Conservation (phyloP, 2,888 invertebrate genomes). For the Itoplectis maculator region DNA sequence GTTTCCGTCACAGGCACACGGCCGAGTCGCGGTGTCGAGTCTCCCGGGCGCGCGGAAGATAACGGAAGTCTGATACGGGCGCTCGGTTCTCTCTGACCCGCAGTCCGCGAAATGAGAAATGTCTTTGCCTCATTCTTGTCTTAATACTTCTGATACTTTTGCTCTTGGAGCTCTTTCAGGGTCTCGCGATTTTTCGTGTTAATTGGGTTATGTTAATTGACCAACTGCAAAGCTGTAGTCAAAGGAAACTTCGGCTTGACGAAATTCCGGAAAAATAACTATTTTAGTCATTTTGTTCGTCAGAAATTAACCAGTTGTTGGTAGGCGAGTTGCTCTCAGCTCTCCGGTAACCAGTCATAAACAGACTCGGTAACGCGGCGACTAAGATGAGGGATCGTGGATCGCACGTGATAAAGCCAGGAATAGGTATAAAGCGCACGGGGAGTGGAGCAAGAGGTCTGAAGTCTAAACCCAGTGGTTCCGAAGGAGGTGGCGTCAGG, state of each 20-base stretch:
- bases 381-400: conserved; percentile 39
- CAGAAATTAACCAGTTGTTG: not conserved
- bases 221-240: not conserved
- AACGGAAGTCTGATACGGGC: conserved; percentile 81
- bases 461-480: conserved; percentile 46
- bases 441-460: conserved; percentile 36
- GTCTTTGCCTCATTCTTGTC: conserved; percentile 76
- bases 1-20: conserved; percentile 66
- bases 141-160: conserved; percentile 11
- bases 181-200: not conserved
- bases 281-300: too few relatives aligned
- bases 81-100: conserved; percentile 71
- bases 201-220: not conserved
- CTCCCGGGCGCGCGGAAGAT: conserved; percentile 75
- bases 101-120: conserved; percentile 84
- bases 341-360: conserved; percentile 35
- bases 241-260: not conserved
- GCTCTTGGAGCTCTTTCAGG: not conserved
- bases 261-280: too few relatives aligned
- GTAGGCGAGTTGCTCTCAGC: conserved; percentile 16
- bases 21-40: conserved; percentile 29
- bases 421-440: conserved; percentile 6
- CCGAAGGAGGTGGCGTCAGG: conserved; percentile 19
- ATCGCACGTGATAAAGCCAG: conserved; percentile 29
- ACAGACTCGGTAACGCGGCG: conserved; percentile 60